Percentiles rank a stretch among this genome's conserved stretches.
Conservation (phyloP, 2,113 vertebrate genomes). For the Cepphus grylle region DNA sequence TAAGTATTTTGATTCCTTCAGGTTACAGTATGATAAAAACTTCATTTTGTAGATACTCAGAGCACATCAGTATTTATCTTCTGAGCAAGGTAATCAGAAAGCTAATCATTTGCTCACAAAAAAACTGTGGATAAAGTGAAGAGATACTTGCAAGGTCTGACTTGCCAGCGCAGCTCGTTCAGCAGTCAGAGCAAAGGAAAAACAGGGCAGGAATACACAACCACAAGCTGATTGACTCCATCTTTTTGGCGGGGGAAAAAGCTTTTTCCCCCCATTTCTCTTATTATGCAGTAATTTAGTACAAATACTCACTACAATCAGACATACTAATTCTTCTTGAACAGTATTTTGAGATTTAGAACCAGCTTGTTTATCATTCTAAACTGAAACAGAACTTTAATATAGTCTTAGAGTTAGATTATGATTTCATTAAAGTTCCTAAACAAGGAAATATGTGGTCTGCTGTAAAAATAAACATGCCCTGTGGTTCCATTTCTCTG, state of each 20-base stretch:
- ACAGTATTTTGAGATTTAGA: background rate
- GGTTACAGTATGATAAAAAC: background rate
- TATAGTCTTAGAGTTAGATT: background rate
- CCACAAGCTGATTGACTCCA: background rate
- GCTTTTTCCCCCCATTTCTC: background rate
- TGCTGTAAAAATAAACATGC: slow-evolving; percentile 38
- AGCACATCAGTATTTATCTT: background rate
- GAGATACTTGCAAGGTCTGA: background rate
- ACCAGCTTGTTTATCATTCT: background rate
- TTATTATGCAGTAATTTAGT: background rate
- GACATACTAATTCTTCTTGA: background rate
- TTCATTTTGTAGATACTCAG: background rate
- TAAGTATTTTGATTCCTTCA: background rate
- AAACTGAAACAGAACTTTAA: slow-evolving; percentile 29
- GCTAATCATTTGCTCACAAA: background rate
- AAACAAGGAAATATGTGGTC: slow-evolving; percentile 40
- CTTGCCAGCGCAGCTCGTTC: background rate
- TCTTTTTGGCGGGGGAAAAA: background rate
- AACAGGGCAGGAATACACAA: background rate
- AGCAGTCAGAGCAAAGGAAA: background rate
- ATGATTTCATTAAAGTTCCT: slow-evolving; percentile 27
- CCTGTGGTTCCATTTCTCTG: background rate
- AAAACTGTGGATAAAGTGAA: background rate
- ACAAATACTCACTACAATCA: background rate
- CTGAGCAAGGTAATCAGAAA: background rate